Conservation (phyloP, 2,113 vertebrate genomes). For the Excalfactoria chinensis region DNA sequence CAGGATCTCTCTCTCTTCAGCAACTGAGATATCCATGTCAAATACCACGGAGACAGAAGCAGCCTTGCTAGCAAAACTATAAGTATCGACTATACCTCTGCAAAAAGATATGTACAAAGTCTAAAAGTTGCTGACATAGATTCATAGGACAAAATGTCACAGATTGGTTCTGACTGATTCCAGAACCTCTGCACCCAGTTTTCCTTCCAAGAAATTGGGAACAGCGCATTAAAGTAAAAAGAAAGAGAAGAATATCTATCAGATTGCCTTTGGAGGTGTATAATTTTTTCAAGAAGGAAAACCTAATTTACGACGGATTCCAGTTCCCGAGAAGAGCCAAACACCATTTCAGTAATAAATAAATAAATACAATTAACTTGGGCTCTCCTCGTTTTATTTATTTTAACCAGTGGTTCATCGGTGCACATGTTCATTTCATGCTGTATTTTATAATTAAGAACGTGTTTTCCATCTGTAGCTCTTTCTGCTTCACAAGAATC, state of each 20-base stretch:
- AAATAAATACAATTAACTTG: not conserved
- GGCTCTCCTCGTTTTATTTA: not conserved
- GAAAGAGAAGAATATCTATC: not conserved
- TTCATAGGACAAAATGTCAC: not conserved
- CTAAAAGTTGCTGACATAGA: not conserved
- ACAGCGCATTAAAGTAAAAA: not conserved
- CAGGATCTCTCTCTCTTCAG: not conserved
- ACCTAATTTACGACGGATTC: not conserved
- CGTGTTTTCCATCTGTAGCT: not conserved
- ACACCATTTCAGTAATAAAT: not conserved
- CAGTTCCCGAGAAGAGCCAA: not conserved
- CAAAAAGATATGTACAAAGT: not conserved
- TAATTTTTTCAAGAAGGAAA: not conserved
- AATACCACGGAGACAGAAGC: not conserved
- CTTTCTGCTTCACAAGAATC: not conserved
- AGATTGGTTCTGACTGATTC: not conserved
- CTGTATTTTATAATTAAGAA: not conserved
- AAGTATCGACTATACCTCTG: not conserved
- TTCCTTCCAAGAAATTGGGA: not conserved
- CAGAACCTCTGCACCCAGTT: not conserved
- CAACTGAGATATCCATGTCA: not conserved
- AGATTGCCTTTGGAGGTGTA: not conserved
- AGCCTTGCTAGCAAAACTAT: not conserved
- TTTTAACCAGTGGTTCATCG: not conserved
- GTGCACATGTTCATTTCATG: not conserved